Evolutionary conservation across 2,113 vertebrate species (phyloP), one percentile per base, ranked within the genome.

Genomic region (Enhydra lutris): DNA sequence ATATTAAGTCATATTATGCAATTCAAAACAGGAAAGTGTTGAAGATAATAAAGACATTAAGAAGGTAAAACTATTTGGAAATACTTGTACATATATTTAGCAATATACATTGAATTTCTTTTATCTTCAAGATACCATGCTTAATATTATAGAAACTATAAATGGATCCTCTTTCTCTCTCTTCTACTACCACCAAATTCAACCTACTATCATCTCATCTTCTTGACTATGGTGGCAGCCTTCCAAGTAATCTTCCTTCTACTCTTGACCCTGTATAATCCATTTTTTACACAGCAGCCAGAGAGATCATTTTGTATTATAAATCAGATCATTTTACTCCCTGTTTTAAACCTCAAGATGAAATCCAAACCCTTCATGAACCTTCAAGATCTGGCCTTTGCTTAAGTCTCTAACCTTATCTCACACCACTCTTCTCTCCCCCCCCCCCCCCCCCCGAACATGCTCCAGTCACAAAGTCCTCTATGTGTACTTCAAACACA

Each of bases 281-380:
- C 45, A 61, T 88, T 95, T 89, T 87, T 42, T 97, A 63, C 31
- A 97, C 31, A 85, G 50, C 63, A 86, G 79, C 59, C 86, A 73
- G 57, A 81, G 82, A 91, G 50, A 92, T 71, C 50, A n/a, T 57
- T 93, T 96, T 97, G 79, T 59, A 4, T 69, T 97, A 76, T 96
- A 88, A 88, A 81, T 92, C 65, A 84, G 84, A 39, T 92, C 76
- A 39, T 36, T 6, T 89, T 96, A 52, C 80, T 95, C 86, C 21
- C 63, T 80, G 8, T 87, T 81, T 84, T 95, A 96, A 93, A 50
- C 34, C 36, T 71, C 47, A 83, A n/a, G n/a, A 88, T 87, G 86
- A 96, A 97, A 94, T 90, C 10, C 34, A 87, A 91, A 34, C 69
- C 17, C 73, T 88, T 52, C 20, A 29, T 52, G 79, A n/a, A 63